Percentiles rank a stretch among this genome's conserved stretches.
Evolutionary conservation across 2,888 invertebrate species (phyloP).

Genomic region (Agrochola circellaris): DNA sequence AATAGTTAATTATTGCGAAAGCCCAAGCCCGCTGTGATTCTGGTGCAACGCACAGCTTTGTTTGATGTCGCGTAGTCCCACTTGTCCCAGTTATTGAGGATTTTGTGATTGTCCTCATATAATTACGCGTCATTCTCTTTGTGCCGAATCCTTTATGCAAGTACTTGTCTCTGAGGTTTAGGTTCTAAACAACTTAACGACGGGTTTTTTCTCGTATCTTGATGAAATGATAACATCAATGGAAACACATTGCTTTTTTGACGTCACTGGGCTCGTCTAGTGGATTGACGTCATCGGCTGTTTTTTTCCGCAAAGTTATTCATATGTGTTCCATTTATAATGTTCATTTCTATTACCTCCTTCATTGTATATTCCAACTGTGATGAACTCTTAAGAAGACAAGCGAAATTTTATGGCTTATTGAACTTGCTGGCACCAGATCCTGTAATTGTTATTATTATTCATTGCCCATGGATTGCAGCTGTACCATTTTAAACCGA

Average conservation of each 20-base stretch:
- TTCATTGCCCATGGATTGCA: not conserved
- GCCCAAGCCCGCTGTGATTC: not conserved
- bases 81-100: constrained; percentile 28
- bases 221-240: constrained; percentile 54
- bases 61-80: constrained; percentile 25
- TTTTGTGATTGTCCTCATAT: constrained; percentile 16
- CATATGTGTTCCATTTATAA: constrained; percentile 43
- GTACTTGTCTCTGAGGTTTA: constrained; percentile 6
- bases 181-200: constrained; percentile 3
- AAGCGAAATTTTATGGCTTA: not conserved
- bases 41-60: constrained; percentile 31
- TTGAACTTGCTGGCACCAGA: constrained; percentile 9
- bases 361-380: constrained; percentile 4
- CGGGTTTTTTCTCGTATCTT: constrained; percentile 21
- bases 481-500: not conserved
- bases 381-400: constrained; percentile 5
- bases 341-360: constrained; percentile 17
- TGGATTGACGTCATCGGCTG: constrained; percentile 61
- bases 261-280: constrained; percentile 54
- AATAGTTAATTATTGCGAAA: constrained; percentile 21
- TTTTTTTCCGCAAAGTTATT: constrained; percentile 56
- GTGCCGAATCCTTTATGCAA: constrained; percentile 17
- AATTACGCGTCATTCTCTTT: constrained; percentile 34
- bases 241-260: constrained; percentile 51
- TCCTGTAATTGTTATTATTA: not conserved